Percentiles rank a stretch among this genome's conserved stretches.
These are phyloP conservation scores for Eulemur rubriventer DNA, from an alignment of 2,797 vertebrate species.

Conservation along the genomic window DNA sequence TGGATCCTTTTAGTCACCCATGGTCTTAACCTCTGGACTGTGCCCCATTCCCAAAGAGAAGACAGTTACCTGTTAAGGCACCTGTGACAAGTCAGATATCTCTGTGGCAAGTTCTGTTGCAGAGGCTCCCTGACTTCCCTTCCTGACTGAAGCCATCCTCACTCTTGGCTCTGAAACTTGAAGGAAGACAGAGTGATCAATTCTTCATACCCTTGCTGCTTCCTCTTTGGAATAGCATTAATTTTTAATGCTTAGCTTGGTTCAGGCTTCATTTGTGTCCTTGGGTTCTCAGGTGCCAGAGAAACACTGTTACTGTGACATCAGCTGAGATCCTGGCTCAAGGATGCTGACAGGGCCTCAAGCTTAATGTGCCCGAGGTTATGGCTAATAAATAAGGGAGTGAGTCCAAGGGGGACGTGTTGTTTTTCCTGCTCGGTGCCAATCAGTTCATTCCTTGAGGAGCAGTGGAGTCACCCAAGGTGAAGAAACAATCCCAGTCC, in stretches of 20 bases:
- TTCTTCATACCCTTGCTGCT: not conserved
- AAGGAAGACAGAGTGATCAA: not conserved
- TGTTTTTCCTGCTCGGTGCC: not conserved
- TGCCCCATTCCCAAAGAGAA: not conserved
- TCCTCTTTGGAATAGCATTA: not conserved
- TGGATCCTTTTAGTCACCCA: not conserved
- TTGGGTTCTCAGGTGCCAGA: not conserved
- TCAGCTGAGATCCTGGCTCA: not conserved
- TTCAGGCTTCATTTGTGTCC: not conserved
- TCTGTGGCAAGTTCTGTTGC: not conserved
- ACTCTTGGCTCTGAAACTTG: not conserved
- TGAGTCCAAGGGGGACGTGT: not conserved
- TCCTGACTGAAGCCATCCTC: not conserved
- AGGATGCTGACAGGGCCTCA: not conserved
- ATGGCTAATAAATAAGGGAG: not conserved
- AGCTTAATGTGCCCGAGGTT: not conserved
- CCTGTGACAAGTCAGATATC: not conserved
- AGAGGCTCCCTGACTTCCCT: not conserved
- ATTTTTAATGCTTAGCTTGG: not conserved
- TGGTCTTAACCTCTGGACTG: not conserved
- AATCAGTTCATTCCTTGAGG: slow-evolving; percentile 8
- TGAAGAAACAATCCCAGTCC: not conserved
- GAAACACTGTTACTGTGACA: not conserved
- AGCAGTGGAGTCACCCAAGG: not conserved
- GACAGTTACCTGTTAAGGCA: not conserved